Conservation (phyloP, 2,113 vertebrate species). For the Saccopteryx leptura region DNA sequence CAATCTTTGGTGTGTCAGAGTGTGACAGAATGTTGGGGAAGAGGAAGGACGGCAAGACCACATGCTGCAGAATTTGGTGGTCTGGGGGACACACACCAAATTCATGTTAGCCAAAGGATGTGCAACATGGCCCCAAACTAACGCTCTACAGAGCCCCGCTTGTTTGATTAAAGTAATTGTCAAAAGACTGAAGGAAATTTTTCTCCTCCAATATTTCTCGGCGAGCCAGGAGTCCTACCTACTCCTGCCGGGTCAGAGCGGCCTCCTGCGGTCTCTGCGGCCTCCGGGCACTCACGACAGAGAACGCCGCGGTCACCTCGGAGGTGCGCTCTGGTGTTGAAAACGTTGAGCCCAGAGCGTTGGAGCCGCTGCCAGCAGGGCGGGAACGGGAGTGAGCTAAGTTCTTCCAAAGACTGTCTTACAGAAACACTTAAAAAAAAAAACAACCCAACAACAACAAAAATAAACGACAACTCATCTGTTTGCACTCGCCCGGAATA, state of each 20-base stretch:
- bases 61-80: accelerated
- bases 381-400: neutral
- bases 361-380: constrained; percentile 16
- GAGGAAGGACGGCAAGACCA: neutral
- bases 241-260: neutral
- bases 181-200: neutral
- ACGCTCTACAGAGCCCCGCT: neutral
- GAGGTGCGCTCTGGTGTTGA: constrained; percentile 84
- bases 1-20: neutral
- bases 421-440: neutral
- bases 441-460: too few species aligned
- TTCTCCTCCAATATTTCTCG: neutral
- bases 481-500: neutral
- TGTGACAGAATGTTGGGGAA: accelerated
- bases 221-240: neutral
- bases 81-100: too few species aligned
- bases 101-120: neutral
- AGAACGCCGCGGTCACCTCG: neutral
- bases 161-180: neutral
- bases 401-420: constrained; percentile 7
- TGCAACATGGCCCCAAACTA: accelerated
- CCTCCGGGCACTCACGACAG: neutral
- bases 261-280: neutral
- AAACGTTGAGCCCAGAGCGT: constrained; percentile 58
- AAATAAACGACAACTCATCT: neutral